Evolutionary conservation across 2,797 vertebrate species (phyloP), one percentile per base, ranked within the genome.

Genomic region (Poecilia gillii): DNA sequence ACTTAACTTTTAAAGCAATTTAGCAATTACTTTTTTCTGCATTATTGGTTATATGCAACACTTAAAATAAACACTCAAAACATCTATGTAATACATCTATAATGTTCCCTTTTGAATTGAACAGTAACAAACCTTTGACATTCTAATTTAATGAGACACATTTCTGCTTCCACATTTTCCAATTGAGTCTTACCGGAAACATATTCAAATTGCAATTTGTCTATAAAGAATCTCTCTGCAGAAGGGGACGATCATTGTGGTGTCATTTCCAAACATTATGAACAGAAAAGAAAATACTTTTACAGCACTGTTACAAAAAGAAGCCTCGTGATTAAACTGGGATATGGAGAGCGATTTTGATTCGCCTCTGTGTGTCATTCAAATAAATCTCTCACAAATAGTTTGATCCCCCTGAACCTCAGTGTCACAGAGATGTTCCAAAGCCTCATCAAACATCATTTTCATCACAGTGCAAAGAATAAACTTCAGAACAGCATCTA

Each of bases 301-400:
- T 41, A 28, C 55, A 70, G 25, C 49, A 66, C 39, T 6, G 14
- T 64, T 25, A 85, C 25, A 75, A 83, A 7, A 84, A 64, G 45
- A 39, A 33, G 4, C 23, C 25, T 1, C 7, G 74, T 79, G 75
- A 85, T 83, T 82, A 85, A 53, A 82, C 47, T 78, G 74, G 79
- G 80, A 87, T 75, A 73, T 47, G 8, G 73, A 51, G 70, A 68
- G 23, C 0, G 31, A 76, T 74, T 78, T 3, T 45, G 46, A 79
- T 53, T 75, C 43, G 74, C 64, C 72, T 76, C 55, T 53, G 71
- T 39, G 47, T 36, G 46, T 7, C 36, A 55, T 81, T 83, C 76
- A 82, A 72, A 76, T 72, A 66, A 31, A 85, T 72, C 39, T 70
- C 55, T 41, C 49, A 45, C 66, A 25, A 25, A 74, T 16, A 51